Base-by-base conservation (phyloP, 2,113 vertebrate genomes). In the Muntiacus reevesi region DNA sequence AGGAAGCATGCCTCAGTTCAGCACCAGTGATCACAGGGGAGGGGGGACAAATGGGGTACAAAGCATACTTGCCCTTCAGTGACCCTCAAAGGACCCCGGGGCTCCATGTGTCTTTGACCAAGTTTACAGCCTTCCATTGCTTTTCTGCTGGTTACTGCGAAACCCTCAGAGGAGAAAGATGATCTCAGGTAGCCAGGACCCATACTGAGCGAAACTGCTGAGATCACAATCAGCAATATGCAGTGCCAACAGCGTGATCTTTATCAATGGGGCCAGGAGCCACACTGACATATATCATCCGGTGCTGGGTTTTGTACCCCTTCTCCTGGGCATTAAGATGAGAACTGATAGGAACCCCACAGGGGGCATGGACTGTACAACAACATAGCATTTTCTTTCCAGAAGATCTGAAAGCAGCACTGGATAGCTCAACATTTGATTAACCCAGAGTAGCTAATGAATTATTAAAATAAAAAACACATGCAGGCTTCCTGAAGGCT, bases 11-110 rank as follows among this genome's bases (percentile, higher is more conserved):
- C 92, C 96, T 95, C 52, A 87, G 94, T 87, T 96, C 94, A 94
- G 78, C 43, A 76, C 40, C 90, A 96, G 84, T 36, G 94, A 94
- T 97, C 97, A 96, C 84, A 95, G 96, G 94, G 96, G 94, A 96
- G 92, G 62, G 82, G 78, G 57, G 74, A 33, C 81, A 59, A 97
- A 97, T 87, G 89, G 92, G 21, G 55, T 89, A 95, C 89, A 89
- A 84, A 97, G 90, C 97, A 98, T 97, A 95, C 95, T 98, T 98
- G 95, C 92, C 94, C 96, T 97, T 59, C 96, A 92, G 87, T 97
- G 98, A 98, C 97, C 97, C 97, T 87, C 79, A 90, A 85, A 94
- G 95, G 92, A 57, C 95, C 97, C 97, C 10, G 87, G 87, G 95
- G 97, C 67, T 97, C 62, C 95, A 81, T 95, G 87, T 36, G 83